These are phyloP conservation scores for Mobula birostris DNA, from an alignment of 2,113 vertebrate species.

Conservation along the genomic window DNA sequence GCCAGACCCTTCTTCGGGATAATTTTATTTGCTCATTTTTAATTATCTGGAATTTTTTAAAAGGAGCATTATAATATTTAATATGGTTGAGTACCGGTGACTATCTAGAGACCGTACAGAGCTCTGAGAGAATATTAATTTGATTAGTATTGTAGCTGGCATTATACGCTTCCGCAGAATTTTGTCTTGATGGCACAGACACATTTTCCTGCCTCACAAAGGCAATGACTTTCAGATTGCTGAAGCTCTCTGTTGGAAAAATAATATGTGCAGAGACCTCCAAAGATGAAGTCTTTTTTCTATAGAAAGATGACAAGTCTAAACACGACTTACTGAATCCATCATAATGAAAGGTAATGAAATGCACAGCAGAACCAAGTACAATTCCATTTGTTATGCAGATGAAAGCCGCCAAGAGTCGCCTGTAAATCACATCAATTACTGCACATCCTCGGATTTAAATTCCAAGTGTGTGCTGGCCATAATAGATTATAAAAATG, in stretches of 20 bases:
- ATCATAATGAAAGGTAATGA: constrained; percentile 30
- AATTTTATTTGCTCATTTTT: background rate
- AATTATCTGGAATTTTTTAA: constrained; percentile 6
- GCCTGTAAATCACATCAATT: constrained; percentile 25
- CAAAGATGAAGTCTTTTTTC: constrained; percentile 29
- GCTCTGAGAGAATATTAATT: background rate
- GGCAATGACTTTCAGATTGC: background rate
- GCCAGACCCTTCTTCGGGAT: too few species aligned
- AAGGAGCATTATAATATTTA: background rate
- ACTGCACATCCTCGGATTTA: background rate
- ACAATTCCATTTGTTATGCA: constrained; percentile 29
- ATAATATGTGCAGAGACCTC: background rate
- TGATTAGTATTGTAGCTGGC: background rate
- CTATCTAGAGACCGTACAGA: background rate
- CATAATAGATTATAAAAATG: constrained; percentile 35
- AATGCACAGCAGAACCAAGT: background rate
- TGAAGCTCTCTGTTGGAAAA: background rate
- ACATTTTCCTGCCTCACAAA: background rate
- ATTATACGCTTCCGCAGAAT: background rate
- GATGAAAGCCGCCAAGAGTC: background rate
- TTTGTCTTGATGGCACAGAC: background rate
- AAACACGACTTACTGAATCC: constrained; percentile 26
- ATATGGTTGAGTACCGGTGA: background rate
- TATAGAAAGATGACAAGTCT: constrained; percentile 4
- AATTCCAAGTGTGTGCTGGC: constrained; percentile 2